phyloP scores from a whole-genome alignment of 2,888 invertebrate species.

The Orthosia gracilis region DNA sequence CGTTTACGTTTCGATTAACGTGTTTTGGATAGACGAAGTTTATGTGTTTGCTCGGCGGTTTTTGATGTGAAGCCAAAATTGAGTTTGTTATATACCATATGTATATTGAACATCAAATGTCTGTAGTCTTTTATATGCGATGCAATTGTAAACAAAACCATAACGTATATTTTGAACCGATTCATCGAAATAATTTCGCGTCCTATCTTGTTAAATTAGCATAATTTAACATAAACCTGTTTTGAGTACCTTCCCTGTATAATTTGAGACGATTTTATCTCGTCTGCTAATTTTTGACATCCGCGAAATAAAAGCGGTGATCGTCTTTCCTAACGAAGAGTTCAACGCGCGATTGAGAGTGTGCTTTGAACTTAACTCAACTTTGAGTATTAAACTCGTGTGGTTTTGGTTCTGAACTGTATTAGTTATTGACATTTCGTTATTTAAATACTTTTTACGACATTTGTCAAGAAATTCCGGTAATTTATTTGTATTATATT shows the following conservation, averaged over 20 bases:
- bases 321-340: constrained; percentile 71
- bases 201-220: constrained; percentile 28
- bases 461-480: background rate
- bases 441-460: background rate
- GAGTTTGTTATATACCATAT: constrained; percentile 1
- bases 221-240: constrained; percentile 46
- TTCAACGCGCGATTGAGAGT: constrained; percentile 78
- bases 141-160: constrained; percentile 1
- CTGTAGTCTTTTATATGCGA: background rate
- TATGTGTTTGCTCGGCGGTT: constrained; percentile 35
- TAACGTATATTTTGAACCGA: constrained; percentile 2
- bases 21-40: constrained; percentile 38
- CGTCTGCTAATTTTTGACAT: constrained; percentile 34
- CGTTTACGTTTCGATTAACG: constrained; percentile 21
- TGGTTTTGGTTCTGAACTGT: background rate
- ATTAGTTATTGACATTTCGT: background rate
- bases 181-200: constrained; percentile 16
- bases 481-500: background rate
- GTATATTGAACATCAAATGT: constrained; percentile 9
- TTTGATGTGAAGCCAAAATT: constrained; percentile 3
- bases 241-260: constrained; percentile 25
- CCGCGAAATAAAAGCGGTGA: constrained; percentile 14
- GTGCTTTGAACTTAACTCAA: constrained; percentile 29
- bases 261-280: constrained; percentile 32
- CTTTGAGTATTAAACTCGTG: constrained; percentile 16